Base-by-base conservation (phyloP, 2,888 invertebrate species). In the Amphimallon solstitiale region DNA sequence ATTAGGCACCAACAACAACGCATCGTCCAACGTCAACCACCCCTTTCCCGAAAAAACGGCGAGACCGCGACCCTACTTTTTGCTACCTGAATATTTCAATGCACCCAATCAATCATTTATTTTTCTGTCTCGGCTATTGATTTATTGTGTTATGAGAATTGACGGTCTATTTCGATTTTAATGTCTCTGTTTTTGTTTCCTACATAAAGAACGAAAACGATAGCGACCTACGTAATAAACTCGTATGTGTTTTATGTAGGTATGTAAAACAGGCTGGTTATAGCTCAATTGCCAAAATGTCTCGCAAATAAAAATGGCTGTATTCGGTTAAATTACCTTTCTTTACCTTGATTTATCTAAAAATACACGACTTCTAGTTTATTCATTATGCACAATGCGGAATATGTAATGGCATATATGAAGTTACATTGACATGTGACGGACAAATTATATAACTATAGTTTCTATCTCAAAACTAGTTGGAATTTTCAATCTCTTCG, bases 11-110 rank as follows among this genome's bases (percentile, higher is more conserved):
- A 51, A 59, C 56, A 59, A 59, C 56, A 59, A 59, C 56, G 43
- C 56, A 59, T 59, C 56, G 56, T 59, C 56, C 56, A 59, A 59
- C 56, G 56, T 59, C 56, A 59, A 43, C 40, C 51, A 62, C 62
- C 62, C 62, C 62, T 64, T 64, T 59, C 37, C 29, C 37, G 15
- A 51, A 49, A 49, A 63, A 61, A 48, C 61, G 61, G 48, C 61
- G 49, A 59, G 45, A 54, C 56, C 56, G 51, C 51, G 65, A 65
- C 65, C 65, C 60, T 49, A 56, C 66, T 52, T 60, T 66, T 61
- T 66, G 66, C 66, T 66, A 66, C 66, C 66, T 66, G 66, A 61
- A 66, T 65, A 65, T 49, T 59, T 60, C 60, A 65, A 60, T 60
- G 66, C 60, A 49, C 51, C 49, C 61, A 60, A 66, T 66, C 66